Percentiles rank a stretch among this genome's conserved stretches.
Evolutionary conservation across 2,113 vertebrate genomes (phyloP).

Genomic region (Ciconia stormi): DNA sequence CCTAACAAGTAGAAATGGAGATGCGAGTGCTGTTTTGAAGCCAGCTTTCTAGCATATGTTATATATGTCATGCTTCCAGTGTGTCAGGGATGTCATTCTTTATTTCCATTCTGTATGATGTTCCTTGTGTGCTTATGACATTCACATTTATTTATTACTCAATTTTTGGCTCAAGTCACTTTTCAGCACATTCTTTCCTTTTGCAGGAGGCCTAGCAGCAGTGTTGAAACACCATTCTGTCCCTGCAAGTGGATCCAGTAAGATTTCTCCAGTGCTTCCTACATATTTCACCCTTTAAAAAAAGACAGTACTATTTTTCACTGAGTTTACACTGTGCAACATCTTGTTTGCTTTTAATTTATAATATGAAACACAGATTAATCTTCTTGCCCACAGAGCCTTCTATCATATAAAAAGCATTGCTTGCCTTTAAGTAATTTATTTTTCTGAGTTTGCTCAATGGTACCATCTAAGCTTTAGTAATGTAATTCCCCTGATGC

Average conservation of each 20-base stretch:
- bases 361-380: background rate
- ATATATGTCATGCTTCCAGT: background rate
- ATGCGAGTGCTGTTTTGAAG: background rate
- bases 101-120: background rate
- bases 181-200: background rate
- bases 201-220: background rate
- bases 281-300: background rate
- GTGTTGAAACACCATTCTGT: background rate
- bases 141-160: background rate
- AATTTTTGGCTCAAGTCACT: background rate
- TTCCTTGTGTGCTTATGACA: background rate
- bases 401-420: background rate
- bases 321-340: background rate
- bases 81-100: background rate
- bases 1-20: background rate
- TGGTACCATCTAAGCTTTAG: background rate
- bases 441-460: background rate
- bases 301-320: background rate
- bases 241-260: background rate
- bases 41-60: background rate
- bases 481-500: background rate
- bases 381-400: background rate
- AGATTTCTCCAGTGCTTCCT: background rate
- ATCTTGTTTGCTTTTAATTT: conserved; percentile 11
- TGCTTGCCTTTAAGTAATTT: background rate